Evolutionary conservation across 2,797 vertebrate genomes (phyloP).

Genomic region (Lagocephalus sceleratus): DNA sequence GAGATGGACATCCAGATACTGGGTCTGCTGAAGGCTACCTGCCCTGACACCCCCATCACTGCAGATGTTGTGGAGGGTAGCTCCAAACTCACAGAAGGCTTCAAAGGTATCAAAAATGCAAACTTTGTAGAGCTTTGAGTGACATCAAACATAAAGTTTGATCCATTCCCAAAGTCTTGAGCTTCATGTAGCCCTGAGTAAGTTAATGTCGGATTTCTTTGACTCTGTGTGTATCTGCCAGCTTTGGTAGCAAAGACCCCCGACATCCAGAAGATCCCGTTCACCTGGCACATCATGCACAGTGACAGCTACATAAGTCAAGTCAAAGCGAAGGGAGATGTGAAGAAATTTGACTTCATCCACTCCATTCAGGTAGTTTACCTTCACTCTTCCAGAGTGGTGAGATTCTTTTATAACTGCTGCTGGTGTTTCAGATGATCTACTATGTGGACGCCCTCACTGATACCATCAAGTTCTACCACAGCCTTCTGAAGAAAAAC

Average conservation of each 20-base stretch:
- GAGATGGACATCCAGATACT: constrained; percentile 65
- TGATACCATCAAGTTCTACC: constrained; percentile 79
- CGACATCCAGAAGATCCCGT: constrained; percentile 77
- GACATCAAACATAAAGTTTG: too few relatives aligned
- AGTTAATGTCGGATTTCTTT: not conserved
- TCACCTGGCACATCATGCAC: constrained; percentile 81
- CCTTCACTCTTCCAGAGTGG: not conserved
- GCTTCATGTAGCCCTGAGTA: too few relatives aligned
- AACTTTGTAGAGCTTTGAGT: not conserved
- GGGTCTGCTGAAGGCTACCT: constrained; percentile 47
- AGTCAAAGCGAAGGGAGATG: constrained; percentile 65
- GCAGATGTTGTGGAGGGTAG: constrained; percentile 67
- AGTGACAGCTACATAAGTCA: constrained; percentile 74
- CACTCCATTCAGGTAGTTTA: constrained; percentile 87
- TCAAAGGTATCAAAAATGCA: constrained; percentile 52
- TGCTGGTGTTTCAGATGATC: constrained; percentile 75
- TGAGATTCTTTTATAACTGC: too few relatives aligned
- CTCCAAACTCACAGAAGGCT: constrained; percentile 45
- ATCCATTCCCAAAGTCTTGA: too few relatives aligned
- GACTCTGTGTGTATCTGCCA: constrained; percentile 7
- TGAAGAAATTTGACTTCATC: constrained; percentile 85
- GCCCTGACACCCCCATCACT: constrained; percentile 47
- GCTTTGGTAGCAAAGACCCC: constrained; percentile 72
- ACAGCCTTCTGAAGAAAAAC: constrained; percentile 75
- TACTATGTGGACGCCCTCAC: constrained; percentile 81